These are phyloP conservation scores for Aelia acuminata DNA, from an alignment of 2,888 invertebrate genomes.

Conservation along the genomic window DNA sequence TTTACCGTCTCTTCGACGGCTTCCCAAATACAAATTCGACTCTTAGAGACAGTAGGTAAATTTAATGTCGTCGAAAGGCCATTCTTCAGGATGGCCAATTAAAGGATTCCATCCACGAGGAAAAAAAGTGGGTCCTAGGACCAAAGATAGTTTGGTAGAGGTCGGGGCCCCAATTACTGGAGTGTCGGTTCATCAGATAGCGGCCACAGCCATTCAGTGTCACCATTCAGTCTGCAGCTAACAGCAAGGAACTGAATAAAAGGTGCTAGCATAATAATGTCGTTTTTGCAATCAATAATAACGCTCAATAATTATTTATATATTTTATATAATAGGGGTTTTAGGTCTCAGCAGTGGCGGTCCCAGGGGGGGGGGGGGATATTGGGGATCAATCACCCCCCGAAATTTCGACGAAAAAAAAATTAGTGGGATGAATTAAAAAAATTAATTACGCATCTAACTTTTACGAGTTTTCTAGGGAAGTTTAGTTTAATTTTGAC, in stretches of 20 bases:
- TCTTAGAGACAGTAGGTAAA: conserved; percentile 39
- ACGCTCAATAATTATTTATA: no score
- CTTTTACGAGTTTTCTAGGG: no score
- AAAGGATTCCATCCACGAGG: conserved; percentile 49
- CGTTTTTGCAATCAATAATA: neutral
- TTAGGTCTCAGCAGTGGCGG: no score
- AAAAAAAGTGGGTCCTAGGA: conserved; percentile 21
- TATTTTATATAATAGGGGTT: no score
- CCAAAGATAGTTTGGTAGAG: conserved; percentile 17
- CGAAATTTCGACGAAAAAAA: no score
- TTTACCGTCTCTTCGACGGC: neutral
- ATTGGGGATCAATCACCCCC: no score
- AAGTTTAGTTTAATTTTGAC: no score
- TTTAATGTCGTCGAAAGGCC: conserved; percentile 25
- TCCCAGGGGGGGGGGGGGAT: no score
- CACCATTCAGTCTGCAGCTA: neutral
- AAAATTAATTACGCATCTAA: no score
- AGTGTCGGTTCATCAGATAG: conserved; percentile 1
- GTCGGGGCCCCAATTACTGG: conserved; percentile 11
- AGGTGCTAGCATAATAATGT: neutral
- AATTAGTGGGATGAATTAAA: no score
- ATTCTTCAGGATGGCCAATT: conserved; percentile 54
- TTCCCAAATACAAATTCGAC: conserved; percentile 48
- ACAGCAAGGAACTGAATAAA: no score
- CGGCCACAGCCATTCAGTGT: neutral